Percentiles rank a stretch among this genome's conserved stretches.
Evolutionary conservation across 2,888 invertebrate species (phyloP).

Genomic region (Cataglyphis cursor): DNA sequence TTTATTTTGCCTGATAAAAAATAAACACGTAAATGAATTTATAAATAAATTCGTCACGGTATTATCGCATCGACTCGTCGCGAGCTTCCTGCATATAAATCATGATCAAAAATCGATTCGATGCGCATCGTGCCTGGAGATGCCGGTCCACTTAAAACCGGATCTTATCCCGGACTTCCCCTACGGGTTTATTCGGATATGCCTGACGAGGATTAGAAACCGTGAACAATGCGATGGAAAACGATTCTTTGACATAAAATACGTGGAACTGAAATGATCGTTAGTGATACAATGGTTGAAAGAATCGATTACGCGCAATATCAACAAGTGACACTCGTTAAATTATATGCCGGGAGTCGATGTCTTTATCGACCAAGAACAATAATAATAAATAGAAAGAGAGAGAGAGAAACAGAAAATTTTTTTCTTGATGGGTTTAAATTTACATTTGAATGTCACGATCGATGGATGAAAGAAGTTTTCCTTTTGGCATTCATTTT

Average conservation of each 20-base stretch:
- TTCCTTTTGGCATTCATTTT: not conserved
- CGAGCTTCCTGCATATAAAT: conserved; percentile 45
- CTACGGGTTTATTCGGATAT: conserved; percentile 7
- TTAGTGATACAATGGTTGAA: not conserved
- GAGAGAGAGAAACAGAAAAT: not conserved
- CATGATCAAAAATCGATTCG: conserved; percentile 51
- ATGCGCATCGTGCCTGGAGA: conserved; percentile 22
- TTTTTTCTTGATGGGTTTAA: not conserved
- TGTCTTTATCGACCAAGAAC: not conserved
- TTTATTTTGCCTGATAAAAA: not conserved
- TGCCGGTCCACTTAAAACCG: conserved; percentile 34
- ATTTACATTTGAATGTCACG: conserved; percentile 21
- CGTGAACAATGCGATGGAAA: conserved; percentile 21
- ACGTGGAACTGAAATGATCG: conserved; percentile 17
- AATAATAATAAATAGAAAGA: not conserved
- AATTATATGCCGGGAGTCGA: not conserved
- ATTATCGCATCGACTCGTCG: conserved; percentile 6
- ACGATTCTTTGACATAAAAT: conserved; percentile 25
- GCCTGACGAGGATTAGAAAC: conserved; percentile 28
- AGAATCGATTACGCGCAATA: conserved; percentile 5
- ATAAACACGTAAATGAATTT: not conserved
- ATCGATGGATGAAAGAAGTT: not conserved
- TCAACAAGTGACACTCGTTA: not conserved
- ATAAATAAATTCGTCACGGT: conserved; percentile 27
- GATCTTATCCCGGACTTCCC: conserved; percentile 8